phyloP scores from a whole-genome alignment of 1,140 invertebrate genomes.

The Drosophila bifasciata region DNA sequence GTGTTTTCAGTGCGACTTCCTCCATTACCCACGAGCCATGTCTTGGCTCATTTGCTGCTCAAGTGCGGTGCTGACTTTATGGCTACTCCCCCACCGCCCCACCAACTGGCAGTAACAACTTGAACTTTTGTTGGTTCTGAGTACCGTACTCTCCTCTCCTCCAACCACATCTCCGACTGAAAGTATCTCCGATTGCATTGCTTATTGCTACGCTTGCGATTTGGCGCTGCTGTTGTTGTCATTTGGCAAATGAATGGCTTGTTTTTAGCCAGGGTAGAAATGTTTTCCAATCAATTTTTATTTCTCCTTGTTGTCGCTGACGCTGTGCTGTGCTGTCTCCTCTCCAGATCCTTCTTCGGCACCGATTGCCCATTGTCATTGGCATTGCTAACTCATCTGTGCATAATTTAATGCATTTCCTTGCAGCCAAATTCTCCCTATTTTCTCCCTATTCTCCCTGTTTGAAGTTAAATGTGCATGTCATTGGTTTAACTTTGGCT shows the following conservation, averaged over 20 bases:
- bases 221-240: slow-evolving; percentile 72
- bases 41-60: slow-evolving; percentile 22
- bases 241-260: slow-evolving; percentile 80
- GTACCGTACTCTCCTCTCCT: slow-evolving; percentile 8
- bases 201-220: slow-evolving; percentile 68
- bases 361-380: slow-evolving; percentile 57
- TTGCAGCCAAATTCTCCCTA: slow-evolving; percentile 13
- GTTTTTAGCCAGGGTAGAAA: slow-evolving; percentile 70
- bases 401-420: slow-evolving; percentile 79
- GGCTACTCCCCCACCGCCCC: slow-evolving; percentile 34
- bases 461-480: slow-evolving; percentile 73
- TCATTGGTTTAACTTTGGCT: slow-evolving; percentile 54
- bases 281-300: slow-evolving; percentile 84
- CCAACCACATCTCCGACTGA: not conserved
- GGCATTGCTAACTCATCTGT: slow-evolving; percentile 83
- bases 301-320: slow-evolving; percentile 58
- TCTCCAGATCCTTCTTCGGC: not conserved
- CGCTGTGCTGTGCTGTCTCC: too few relatives aligned
- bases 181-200: slow-evolving; percentile 61
- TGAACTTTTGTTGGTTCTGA: slow-evolving; percentile 49
- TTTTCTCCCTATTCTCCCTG: not conserved
- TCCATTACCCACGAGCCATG: slow-evolving; percentile 7
- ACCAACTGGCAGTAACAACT: slow-evolving; percentile 58
- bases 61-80: slow-evolving; percentile 57
- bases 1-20: not conserved